Percentiles rank a stretch among this genome's conserved stretches.
Conservation (phyloP, 2,888 invertebrate species). For the Julus scanicus region DNA sequence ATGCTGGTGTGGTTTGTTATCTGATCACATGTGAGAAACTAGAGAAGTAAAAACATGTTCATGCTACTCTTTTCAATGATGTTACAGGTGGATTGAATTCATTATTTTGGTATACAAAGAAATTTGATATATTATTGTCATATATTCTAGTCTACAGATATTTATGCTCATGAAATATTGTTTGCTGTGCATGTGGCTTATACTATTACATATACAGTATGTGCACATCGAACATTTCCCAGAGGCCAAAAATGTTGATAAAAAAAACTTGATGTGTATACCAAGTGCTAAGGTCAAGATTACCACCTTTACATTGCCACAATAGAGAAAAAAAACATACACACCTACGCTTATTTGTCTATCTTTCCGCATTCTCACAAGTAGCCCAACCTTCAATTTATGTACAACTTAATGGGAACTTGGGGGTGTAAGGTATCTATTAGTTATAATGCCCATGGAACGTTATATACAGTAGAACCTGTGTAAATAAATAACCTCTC, state of each 20-base stretch:
- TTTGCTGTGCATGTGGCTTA: too few relatives aligned
- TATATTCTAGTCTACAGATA: too few relatives aligned
- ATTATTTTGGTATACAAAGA: not conserved
- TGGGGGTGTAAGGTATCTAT: too few relatives aligned
- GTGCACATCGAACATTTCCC: not conserved
- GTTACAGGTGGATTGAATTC: not conserved
- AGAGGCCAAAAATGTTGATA: not conserved
- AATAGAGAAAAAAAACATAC: not conserved
- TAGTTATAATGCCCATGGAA: too few relatives aligned
- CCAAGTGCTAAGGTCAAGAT: slow-evolving; percentile 36
- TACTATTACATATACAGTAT: too few relatives aligned
- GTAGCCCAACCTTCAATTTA: not conserved
- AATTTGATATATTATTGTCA: too few relatives aligned
- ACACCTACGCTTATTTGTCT: not conserved
- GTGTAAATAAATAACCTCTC: too few relatives aligned
- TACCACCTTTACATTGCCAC: not conserved
- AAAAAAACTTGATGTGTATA: not conserved
- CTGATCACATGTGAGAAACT: not conserved
- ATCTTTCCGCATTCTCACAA: slow-evolving; percentile 1
- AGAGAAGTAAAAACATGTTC: not conserved
- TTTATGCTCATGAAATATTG: not conserved
- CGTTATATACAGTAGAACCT: too few relatives aligned
- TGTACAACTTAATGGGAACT: too few relatives aligned
- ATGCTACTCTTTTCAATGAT: not conserved
- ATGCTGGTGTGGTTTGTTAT: not conserved